phyloP scores from a whole-genome alignment of 1,140 invertebrate genomes.

The Drosophila varians region DNA sequence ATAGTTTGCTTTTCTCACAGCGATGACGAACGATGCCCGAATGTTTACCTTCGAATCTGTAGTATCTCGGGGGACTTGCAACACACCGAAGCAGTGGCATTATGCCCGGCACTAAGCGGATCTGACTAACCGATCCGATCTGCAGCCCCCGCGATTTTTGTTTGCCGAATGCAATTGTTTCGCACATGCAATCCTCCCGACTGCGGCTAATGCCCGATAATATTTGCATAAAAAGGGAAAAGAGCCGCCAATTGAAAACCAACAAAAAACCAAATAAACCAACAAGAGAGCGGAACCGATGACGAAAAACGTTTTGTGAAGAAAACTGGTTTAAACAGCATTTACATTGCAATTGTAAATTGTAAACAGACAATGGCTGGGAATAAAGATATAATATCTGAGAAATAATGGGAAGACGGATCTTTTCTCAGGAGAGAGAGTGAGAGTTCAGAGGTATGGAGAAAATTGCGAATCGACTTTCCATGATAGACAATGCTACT shows the following conservation, averaged over 20 bases:
- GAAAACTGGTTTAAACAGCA: slow-evolving; percentile 73
- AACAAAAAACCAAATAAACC: background rate
- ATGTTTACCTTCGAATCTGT: slow-evolving; percentile 28
- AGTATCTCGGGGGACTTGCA: background rate
- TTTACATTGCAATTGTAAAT: slow-evolving; percentile 62
- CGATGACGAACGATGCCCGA: slow-evolving; percentile 34
- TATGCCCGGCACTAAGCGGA: slow-evolving; percentile 7
- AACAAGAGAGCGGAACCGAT: slow-evolving; percentile 7
- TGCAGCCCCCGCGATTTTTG: slow-evolving; percentile 15
- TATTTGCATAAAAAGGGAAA: slow-evolving; percentile 20
- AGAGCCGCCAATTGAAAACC: slow-evolving; percentile 10
- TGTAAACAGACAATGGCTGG: background rate
- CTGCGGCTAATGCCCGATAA: slow-evolving; percentile 37
- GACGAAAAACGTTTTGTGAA: slow-evolving; percentile 1
- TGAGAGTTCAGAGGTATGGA: slow-evolving; percentile 3
- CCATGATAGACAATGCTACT: slow-evolving; percentile 12
- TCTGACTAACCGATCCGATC: slow-evolving; percentile 15
- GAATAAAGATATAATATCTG: slow-evolving; percentile 3
- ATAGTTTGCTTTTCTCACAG: slow-evolving; percentile 14
- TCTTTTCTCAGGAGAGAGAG: slow-evolving; percentile 9
- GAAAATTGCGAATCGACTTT: slow-evolving; percentile 22
- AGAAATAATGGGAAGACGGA: slow-evolving; percentile 2
- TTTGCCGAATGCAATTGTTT: slow-evolving; percentile 22
- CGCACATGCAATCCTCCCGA: slow-evolving; percentile 30
- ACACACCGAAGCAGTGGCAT: slow-evolving; percentile 12